Base-by-base conservation (phyloP, 2,113 vertebrate genomes). In the Thryonomys swinderianus region DNA sequence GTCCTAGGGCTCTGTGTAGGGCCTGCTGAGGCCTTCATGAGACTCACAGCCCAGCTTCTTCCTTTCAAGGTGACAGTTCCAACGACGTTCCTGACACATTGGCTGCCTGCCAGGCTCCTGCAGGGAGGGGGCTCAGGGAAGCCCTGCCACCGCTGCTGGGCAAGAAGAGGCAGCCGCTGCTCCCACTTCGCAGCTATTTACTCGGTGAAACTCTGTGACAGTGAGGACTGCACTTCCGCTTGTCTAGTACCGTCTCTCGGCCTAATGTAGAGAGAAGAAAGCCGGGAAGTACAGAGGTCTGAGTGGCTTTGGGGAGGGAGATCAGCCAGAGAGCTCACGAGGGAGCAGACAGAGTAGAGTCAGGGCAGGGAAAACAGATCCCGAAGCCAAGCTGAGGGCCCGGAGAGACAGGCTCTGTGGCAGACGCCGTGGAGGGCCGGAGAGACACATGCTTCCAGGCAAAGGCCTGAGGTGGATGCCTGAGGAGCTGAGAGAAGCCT, bases 51-150 rank as follows among this genome's bases (percentile, higher is more conserved):
- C 27, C 25, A 0, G 42, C 45, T 32, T 61, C 74, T 76, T 25
- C 78, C 57, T 51, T 40, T 34, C 14, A 12, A 74, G 76, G 1
- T 8, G 55, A 51, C 45, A 16, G 73, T 51, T 42, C 69, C 2
- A 25, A 57, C 37, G 61, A 25, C 27, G 5, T 4, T 5, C 55
- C 20, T 17, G 13, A 34, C 6, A 45, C 5, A 3, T 6, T 5
- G 9, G 13, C 62, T 37, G 13, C 1, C 0, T 10, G 42, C 27
- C 16, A 4, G 6, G 30, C 66, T 78, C 64, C n/a, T 2, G 1
- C 45, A 34, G 42, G 27, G 30, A 73, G 66, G 67, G 59, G 11
- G 55, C 69, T 71, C 85, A 34, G 14, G 48, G 57, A 42, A 62
- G 76, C 51, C 48, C 64, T 17, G 6, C 3, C 37, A 48, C 53